Conservation (phyloP, 1,140 invertebrate species). For the Philopotamus ludificatus region DNA sequence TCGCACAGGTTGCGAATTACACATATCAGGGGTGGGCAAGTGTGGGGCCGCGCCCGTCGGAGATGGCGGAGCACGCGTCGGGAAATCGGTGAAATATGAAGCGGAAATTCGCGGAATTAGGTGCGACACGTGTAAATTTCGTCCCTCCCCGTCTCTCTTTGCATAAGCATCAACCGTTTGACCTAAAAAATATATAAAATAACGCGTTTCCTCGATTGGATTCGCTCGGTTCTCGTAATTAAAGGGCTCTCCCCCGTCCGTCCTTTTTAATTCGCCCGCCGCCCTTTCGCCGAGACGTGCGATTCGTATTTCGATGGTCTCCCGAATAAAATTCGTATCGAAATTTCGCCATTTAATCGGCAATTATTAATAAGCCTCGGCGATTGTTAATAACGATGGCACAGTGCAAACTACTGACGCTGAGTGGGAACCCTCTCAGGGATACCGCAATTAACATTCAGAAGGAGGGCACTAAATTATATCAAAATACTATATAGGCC, state of each 20-base stretch:
- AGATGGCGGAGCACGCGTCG: not conserved
- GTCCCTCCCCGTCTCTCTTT: not conserved
- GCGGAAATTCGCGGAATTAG: constrained; percentile 33
- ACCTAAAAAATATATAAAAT: no score
- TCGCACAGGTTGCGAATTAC: not conserved
- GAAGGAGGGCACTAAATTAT: constrained; percentile 31
- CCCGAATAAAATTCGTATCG: not conserved
- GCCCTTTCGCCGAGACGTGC: not conserved
- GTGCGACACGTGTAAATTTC: constrained; percentile 30
- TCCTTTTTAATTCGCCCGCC: constrained; percentile 9
- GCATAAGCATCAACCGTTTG: not conserved
- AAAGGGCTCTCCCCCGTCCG: constrained; percentile 18
- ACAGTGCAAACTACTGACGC: not conserved
- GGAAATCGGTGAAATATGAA: constrained; percentile 38
- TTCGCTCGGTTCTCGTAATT: constrained; percentile 15
- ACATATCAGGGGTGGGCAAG: not conserved
- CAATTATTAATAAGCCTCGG: no score
- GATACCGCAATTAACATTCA: constrained; percentile 33
- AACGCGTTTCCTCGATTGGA: no score
- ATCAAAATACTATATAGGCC: constrained; percentile 30
- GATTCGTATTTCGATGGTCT: not conserved
- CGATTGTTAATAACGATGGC: no score
- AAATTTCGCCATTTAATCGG: no score
- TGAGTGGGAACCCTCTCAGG: constrained; percentile 21
- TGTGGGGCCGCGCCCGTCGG: not conserved